Conservation (phyloP, 2,888 invertebrate species). For the Muschampia plurimacula region DNA sequence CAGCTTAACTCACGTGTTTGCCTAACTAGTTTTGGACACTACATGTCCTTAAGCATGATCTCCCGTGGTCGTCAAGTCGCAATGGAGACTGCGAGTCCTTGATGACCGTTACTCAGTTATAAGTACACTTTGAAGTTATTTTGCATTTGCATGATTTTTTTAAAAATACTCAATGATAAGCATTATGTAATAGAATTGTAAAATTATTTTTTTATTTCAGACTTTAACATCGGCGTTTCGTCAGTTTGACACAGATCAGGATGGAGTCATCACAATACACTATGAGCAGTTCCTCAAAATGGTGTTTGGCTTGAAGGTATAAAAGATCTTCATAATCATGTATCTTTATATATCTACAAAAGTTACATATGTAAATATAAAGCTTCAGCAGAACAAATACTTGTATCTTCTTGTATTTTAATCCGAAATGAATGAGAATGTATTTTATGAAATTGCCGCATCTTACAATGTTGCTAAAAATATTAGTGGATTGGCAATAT, state of each 20-base stretch:
- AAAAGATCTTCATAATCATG: slow-evolving; percentile 48
- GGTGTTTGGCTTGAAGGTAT: slow-evolving; percentile 93
- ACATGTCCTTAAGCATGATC: too few relatives aligned
- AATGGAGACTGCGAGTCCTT: too few relatives aligned
- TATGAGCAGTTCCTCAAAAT: slow-evolving; percentile 98
- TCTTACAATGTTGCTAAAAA: too few relatives aligned
- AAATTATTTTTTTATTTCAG: slow-evolving; percentile 81
- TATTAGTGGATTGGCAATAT: too few relatives aligned
- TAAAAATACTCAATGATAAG: too few relatives aligned
- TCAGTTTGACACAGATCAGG: slow-evolving; percentile 95
- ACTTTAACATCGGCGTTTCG: slow-evolving; percentile 95
- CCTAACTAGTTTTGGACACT: too few relatives aligned
- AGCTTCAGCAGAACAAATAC: neutral
- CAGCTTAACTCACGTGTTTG: too few relatives aligned
- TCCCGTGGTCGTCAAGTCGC: too few relatives aligned
- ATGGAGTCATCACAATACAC: slow-evolving; percentile 97
- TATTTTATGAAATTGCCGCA: too few relatives aligned
- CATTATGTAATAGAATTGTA: neutral
- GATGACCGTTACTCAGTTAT: too few relatives aligned
- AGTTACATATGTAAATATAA: neutral
- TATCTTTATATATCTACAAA: neutral
- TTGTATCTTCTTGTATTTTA: neutral
- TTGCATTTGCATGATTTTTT: too few relatives aligned
- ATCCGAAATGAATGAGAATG: neutral
- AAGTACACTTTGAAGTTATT: too few relatives aligned